Evolutionary conservation across 2,888 invertebrate species (phyloP), one percentile per base, ranked within the genome.

Genomic region (Vannuccia rotundouncinata): DNA sequence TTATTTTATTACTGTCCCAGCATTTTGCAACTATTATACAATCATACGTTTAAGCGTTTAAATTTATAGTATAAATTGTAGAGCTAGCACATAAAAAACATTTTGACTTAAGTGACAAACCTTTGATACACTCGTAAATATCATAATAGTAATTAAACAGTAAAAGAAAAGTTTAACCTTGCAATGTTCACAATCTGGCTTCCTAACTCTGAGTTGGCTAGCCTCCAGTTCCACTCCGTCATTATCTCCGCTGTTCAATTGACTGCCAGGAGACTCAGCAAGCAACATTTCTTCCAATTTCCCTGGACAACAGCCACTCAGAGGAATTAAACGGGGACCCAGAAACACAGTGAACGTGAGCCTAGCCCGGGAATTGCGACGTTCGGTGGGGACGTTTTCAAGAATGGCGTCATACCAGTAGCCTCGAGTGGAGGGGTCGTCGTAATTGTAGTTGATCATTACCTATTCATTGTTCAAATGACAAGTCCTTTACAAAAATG

Each of bases 381-480:
- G 66, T 13, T 27, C 22, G 5, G 45, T 13, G 5, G 17, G 10
- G 2, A 66, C 66, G 2, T 17, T 22, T 22, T 66, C 66, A 2
- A 66, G 2, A 66, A 66, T 22, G 22, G 66, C 66, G 66, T 66
- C 77, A 25, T 88, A 92, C 93, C 94, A 94, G 84, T 91, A 90
- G 1, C 94, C 94, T 84, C 90, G 89, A 83, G 91, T 90, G 28
- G 89, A 87, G 0, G 92, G 91, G 13, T 92, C 89, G 81, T 93
- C 93, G 10, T 91, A 89, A 85, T 93, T 93, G 85, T 92, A 91
- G 87, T 93, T 94, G 0, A 92, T 89, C 91, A 94, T 91, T 5
- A 93, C 91, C 79, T 85, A 90, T 83, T 91, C 45, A 45, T 45
- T 45, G 45, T 45, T 45, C 45, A 45, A 5, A 5, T 45, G 5